Evolutionary conservation across 1,140 invertebrate species (phyloP), one percentile per base, ranked within the genome.

Genomic region (Psix sp.): DNA sequence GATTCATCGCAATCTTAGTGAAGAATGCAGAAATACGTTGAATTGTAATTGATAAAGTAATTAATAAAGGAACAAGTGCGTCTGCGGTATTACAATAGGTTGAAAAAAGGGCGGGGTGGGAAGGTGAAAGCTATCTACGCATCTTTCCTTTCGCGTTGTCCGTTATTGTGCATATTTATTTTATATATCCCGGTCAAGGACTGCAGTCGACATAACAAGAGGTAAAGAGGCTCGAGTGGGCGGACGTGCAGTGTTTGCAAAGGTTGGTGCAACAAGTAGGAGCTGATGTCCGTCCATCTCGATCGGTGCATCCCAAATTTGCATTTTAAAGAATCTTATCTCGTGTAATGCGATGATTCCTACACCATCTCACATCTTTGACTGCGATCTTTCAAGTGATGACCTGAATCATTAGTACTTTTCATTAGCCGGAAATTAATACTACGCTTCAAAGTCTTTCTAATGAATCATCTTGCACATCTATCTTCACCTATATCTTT

Each of bases 41-140:
- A 62, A 26, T 45, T 15, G 21, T 63, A 63, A 63, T 63, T n/a
- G 48, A 52, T 63, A 63, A 33, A 63, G 10, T 38, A 49, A 62
- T 62, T 62, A 46, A 49, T 62, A 35, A 60, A 26, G 59, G n/a
- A 51, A 62, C 14, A 57, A 57, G 43, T 57, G 29, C 39, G 20
- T 45, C 7, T 5, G 20, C 29, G 18, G 36, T 7, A 57, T 67
- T 18, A 57, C 52, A 67, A 57, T 67, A 38, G 52, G 20, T 43
- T 35, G 51, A 72, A 59, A 63, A 57, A 74, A 49, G 70, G 70
- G 70, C 56, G 49, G 62, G 62, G 56, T 66, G 60, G 39, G 70
- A 62, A 74, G 70, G 70, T 74, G 70, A 74, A 74, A 74, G 70
- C 49, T 65, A 74, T 74, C 62, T 49, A 66, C 62, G 62, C 70